phyloP scores from a whole-genome alignment of 2,888 invertebrate genomes.

The Biston betularia region DNA sequence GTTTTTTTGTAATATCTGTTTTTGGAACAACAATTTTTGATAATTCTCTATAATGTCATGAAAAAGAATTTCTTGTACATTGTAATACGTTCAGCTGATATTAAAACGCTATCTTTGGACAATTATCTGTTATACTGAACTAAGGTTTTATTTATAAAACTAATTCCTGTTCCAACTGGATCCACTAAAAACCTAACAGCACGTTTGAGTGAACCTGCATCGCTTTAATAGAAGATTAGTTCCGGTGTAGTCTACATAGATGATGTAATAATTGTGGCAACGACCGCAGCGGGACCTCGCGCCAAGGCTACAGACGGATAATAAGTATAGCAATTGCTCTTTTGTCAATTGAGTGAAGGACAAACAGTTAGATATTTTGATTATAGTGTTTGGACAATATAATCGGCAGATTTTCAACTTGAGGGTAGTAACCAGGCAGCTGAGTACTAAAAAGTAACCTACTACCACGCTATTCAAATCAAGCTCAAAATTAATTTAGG shows the following conservation, averaged over 20 bases:
- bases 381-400: background rate
- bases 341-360: background rate
- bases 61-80: no score
- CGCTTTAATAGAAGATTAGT: conserved; percentile 31
- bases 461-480: no score
- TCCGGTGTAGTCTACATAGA: conserved; percentile 35
- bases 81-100: background rate
- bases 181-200: background rate
- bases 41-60: no score
- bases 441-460: no score
- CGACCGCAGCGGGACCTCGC: conserved; percentile 29
- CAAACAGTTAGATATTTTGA: background rate
- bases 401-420: no score
- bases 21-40: background rate
- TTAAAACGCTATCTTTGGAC: background rate
- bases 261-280: conserved; percentile 39
- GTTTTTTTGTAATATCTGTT: background rate
- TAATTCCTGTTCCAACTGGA: background rate
- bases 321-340: conserved; percentile 27
- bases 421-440: no score
- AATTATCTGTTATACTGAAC: background rate
- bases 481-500: no score
- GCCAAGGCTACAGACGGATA: conserved; percentile 34
- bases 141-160: background rate
- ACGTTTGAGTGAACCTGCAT: conserved; percentile 26